phyloP scores from a whole-genome alignment of 2,113 vertebrate genomes.

The Heterocephalus glaber region DNA sequence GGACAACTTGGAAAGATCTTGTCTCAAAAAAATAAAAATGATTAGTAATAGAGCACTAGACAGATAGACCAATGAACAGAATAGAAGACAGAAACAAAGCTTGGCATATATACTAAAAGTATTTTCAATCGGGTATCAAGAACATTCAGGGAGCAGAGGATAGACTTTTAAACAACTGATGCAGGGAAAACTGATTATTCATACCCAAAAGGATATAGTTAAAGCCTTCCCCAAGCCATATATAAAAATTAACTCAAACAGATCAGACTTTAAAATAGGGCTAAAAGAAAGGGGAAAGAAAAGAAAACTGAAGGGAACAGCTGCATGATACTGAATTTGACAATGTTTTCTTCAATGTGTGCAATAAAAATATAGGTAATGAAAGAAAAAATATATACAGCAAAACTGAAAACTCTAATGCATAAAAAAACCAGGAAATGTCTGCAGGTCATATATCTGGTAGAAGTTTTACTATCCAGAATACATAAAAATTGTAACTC shows the following conservation, averaged over 20 bases:
- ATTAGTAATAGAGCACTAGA: neutral
- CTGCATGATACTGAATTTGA: neutral
- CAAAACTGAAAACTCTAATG: neutral
- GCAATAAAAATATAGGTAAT: neutral
- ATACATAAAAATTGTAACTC: neutral
- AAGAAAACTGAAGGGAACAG: neutral
- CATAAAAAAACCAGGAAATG: neutral
- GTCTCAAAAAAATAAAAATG: neutral
- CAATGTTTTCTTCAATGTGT: neutral
- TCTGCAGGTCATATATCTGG: neutral
- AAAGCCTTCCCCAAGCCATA: neutral
- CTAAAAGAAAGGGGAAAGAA: neutral
- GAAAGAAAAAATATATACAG: neutral
- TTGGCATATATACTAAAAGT: neutral
- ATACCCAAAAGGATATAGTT: neutral
- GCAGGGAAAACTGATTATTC: neutral
- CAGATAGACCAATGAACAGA: neutral
- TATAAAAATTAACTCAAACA: neutral
- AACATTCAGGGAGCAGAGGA: neutral
- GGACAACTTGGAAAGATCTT: neutral
- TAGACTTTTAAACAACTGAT: neutral
- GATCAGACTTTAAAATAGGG: neutral
- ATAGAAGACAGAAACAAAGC: neutral
- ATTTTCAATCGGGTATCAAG: neutral
- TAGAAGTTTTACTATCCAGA: neutral